These are phyloP conservation scores for Pocota personata DNA, from an alignment of 2,888 invertebrate genomes.

Conservation along the genomic window DNA sequence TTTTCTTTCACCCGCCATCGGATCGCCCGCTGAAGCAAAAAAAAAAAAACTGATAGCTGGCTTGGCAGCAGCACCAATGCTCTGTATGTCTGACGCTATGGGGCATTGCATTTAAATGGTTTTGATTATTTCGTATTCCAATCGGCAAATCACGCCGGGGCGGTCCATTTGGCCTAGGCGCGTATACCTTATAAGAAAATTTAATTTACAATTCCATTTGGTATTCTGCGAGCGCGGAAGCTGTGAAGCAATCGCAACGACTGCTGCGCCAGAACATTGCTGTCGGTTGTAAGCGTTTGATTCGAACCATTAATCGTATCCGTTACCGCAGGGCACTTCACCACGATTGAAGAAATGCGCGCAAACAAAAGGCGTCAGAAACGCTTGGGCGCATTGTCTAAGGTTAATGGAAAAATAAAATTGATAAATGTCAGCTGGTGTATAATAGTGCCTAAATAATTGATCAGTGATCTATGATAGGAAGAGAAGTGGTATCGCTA, in stretches of 20 bases:
- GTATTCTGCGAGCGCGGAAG: constrained; percentile 68
- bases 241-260: constrained; percentile 48
- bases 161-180: constrained; percentile 60
- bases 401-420: constrained; percentile 51
- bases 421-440: constrained; percentile 47
- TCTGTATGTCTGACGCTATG: constrained; percentile 57
- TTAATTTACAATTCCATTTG: constrained; percentile 70
- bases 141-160: constrained; percentile 54
- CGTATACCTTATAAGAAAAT: constrained; percentile 61
- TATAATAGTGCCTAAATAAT: background rate
- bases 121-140: constrained; percentile 71
- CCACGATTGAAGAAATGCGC: constrained; percentile 6
- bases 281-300: constrained; percentile 46
- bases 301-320: constrained; percentile 65
- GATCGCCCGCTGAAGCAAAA: background rate
- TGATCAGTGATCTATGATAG: constrained; percentile 28
- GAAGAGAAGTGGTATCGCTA: constrained; percentile 26
- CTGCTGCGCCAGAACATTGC: constrained; percentile 8
- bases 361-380: constrained; percentile 65
- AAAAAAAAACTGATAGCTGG: constrained; percentile 17
- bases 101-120: constrained; percentile 72
- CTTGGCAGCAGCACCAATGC: background rate
- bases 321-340: constrained; percentile 46
- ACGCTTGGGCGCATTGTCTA: constrained; percentile 42
- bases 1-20: background rate